A percentile compares a stretch with the other conserved stretches of the same genome.
Conservation (phyloP, 2,888 invertebrate species). For the Linnaemya vulpina region DNA sequence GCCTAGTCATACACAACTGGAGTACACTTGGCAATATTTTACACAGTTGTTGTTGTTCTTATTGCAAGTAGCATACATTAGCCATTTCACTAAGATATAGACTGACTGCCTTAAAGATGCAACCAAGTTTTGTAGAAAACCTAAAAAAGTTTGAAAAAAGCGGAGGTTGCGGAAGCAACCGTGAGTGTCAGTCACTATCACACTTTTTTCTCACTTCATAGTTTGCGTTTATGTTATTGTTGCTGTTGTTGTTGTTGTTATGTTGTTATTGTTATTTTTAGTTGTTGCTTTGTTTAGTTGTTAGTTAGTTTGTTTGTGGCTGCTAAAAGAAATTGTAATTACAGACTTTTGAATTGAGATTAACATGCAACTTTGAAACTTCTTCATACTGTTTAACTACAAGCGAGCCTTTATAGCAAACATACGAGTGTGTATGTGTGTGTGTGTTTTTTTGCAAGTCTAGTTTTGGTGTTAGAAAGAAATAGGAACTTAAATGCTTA, state of each 20-base stretch:
- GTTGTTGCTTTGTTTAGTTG: conserved; percentile 54
- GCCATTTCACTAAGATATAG: conserved; percentile 66
- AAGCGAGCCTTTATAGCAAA: conserved; percentile 30
- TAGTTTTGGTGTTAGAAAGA: conserved; percentile 43
- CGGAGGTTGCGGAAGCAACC: conserved; percentile 73
- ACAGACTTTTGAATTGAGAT: conserved; percentile 81
- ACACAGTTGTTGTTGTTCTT: conserved; percentile 7
- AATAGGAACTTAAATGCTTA: conserved; percentile 58
- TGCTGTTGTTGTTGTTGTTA: conserved; percentile 73
- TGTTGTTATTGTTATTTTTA: conserved; percentile 70
- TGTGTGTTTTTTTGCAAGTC: conserved; percentile 11
- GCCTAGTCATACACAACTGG: conserved; percentile 52
- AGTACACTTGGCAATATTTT: conserved; percentile 23
- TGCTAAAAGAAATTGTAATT: conserved; percentile 80
- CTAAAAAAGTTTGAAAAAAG: conserved; percentile 55
- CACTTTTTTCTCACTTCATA: conserved; percentile 71
- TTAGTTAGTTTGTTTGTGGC: conserved; percentile 73
- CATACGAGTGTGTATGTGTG: conserved; percentile 34
- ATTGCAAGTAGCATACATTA: conserved; percentile 69
- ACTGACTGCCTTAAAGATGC: conserved; percentile 69
- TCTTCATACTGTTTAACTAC: conserved; percentile 59
- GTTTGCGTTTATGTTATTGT: conserved; percentile 58
- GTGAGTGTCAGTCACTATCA: conserved; percentile 75
- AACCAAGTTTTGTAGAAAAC: conserved; percentile 43
- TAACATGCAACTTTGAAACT: conserved; percentile 79